Conservation (phyloP, 1,140 invertebrate species). For the Drosophila triauraria region DNA sequence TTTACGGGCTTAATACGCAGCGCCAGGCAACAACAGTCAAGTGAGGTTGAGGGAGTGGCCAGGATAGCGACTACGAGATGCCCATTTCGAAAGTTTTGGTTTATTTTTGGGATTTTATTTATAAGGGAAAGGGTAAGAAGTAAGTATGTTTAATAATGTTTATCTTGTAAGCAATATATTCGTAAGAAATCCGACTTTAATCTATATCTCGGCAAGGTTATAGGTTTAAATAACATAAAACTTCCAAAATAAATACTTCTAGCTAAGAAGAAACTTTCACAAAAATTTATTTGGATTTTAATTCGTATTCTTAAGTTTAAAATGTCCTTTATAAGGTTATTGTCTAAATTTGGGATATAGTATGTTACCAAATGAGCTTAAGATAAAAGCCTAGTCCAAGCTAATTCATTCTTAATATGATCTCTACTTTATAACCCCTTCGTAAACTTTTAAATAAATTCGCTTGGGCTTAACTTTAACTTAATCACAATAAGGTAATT, state of each 20-base stretch:
- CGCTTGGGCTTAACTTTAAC: not conserved
- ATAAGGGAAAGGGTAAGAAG: not conserved
- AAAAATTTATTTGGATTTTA: not conserved
- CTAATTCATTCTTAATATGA: too few relatives aligned
- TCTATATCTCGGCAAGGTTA: too few relatives aligned
- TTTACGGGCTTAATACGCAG: conserved; percentile 77
- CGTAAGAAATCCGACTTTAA: not conserved
- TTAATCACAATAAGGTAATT: not conserved
- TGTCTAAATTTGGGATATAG: not conserved
- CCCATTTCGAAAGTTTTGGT: not conserved
- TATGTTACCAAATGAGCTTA: not conserved
- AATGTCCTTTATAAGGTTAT: too few relatives aligned
- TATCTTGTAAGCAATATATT: not conserved
- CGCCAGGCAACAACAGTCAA: conserved; percentile 11
- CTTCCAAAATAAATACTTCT: not conserved
- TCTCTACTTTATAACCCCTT: too few relatives aligned
- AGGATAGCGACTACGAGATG: conserved; percentile 13
- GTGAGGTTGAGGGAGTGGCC: not conserved
- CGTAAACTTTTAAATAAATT: too few relatives aligned
- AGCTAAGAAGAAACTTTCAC: too few relatives aligned
- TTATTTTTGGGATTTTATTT: not conserved
- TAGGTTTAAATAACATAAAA: too few relatives aligned
- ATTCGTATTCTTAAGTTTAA: not conserved
- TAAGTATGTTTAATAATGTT: not conserved
- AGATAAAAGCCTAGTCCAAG: not conserved